Base-by-base conservation (phyloP, 2,797 vertebrate species). In the Margarornis squamiger region DNA sequence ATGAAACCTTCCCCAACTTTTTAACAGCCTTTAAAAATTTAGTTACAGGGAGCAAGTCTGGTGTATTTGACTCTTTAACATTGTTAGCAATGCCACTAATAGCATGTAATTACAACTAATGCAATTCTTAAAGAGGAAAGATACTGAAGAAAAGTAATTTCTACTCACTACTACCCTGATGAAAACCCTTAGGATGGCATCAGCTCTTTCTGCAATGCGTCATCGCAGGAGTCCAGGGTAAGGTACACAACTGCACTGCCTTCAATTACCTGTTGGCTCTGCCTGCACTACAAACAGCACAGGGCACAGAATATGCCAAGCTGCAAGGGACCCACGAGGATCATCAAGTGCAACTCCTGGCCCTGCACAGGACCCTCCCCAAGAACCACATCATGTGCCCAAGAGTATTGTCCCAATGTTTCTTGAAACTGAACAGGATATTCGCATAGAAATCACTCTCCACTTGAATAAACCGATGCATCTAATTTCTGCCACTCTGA, bases 21-120 rank as follows among this genome's bases (percentile, higher is more conserved):
- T 80, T 77, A 90, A 38, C 14, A 72, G 41, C 39, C 61, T 34
- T 82, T 29, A 71, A 82, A 93, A 63, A 71, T 67, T 34, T 34
- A 26, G 21, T 77, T 76, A 23, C 34, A n/a, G 34, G 48, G 18
- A 83, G 14, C 0, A 1, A 45, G 21, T 32, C 67, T 39, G 45
- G 48, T 16, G 10, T 21, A 48, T 76, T 76, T 58, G 48, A 51
- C 55, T 54, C 72, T 29, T 77, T 89, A 84, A 75, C 26, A 3
- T 14, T 21, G 12, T 45, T 82, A 58, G 39, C 10, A 86, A 70
- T 23, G 32, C 8, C 18, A 52, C 8, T 74, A 84, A 63, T 17
- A 52, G 38, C 3, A 5, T 43, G 22, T 51, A 66, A 80, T 72
- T 82, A 61, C 30, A 83, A 43, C 21, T 73, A 70, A 76, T 41